Evolutionary conservation across 2,113 vertebrate species (phyloP).

Genomic region (Tragelaphus imberbis): DNA sequence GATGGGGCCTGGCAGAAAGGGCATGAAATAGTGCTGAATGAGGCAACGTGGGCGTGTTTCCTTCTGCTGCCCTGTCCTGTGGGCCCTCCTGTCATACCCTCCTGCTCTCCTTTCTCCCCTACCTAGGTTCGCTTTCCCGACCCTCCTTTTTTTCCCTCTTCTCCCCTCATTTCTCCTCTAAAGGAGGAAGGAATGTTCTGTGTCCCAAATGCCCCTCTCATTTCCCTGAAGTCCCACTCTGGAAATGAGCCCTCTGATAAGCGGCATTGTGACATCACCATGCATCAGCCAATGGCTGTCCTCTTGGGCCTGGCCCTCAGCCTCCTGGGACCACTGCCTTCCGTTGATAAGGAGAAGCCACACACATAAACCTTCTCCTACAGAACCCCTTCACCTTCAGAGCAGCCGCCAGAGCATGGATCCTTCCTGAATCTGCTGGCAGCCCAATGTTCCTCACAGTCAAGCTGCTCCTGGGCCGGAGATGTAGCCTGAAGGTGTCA

Average conservation of each 20-base stretch:
- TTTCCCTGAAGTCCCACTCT: background rate
- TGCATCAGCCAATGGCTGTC: background rate
- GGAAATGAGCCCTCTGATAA: background rate
- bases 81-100: background rate
- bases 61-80: background rate
- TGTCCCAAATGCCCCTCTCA: background rate
- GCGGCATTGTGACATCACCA: conserved; percentile 52
- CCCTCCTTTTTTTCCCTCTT: background rate
- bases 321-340: background rate
- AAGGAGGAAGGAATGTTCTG: background rate
- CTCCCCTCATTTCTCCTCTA: background rate
- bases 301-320: background rate
- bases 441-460: conserved; percentile 53
- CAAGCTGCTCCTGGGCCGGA: conserved; percentile 61
- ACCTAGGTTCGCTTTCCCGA: background rate
- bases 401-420: background rate
- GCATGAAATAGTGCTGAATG: background rate
- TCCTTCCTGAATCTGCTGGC: conserved; percentile 24
- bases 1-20: background rate
- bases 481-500: conserved; percentile 53
- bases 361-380: background rate
- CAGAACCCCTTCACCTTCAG: background rate
- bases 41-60: background rate
- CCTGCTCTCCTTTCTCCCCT: background rate
- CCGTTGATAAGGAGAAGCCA: background rate